Evolutionary conservation across 2,113 vertebrate species (phyloP), one percentile per base, ranked within the genome.

Genomic region (Clarias magur): DNA sequence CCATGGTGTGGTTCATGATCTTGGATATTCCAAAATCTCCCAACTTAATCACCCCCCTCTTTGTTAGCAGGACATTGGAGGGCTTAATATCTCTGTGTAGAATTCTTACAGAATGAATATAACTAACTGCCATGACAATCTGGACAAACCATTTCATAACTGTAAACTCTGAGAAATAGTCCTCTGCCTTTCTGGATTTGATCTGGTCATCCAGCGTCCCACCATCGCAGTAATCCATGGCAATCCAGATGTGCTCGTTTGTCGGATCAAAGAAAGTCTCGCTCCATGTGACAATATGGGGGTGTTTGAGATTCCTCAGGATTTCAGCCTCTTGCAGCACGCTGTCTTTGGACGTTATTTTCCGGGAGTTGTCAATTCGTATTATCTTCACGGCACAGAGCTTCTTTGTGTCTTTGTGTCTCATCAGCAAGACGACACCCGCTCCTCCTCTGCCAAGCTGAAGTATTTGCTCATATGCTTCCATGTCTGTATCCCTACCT

Each of bases 21-120:
- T 92, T 96, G 27, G 96, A 96, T 85, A 96, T 96, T 53, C 96
- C 95, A 90, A 96, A 96, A 91, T 96, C 96, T 3, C 95, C 95
- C 19, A 96, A 89, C 79, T 95, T 96, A n/a, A 96, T 92, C 81
- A 93, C 57, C 0, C 93, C 93, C 76, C 87, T 91, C 83, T 94
- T 95, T 11, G 95, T 96, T 12, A 96, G 91, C 73, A 96, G 93
- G 2, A 96, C 93, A 78, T 96, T 96, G 19, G 95, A 95, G 7
- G 95, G 93, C 84, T 96, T 96, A 88, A 96, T 95, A 88, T 96
- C 96, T 85, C 95, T 92, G 91, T 96, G 95, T 2, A 96, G 92
- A 87, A 96, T 95, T 87, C 93, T 96, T 62, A 90, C 81, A 15
- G 82, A 65, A 86, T 96, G 95, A 85, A 96, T 95, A 62, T 96